These are phyloP conservation scores for Lucilia cuprina DNA, from an alignment of 1,140 invertebrate species.

Conservation along the genomic window DNA sequence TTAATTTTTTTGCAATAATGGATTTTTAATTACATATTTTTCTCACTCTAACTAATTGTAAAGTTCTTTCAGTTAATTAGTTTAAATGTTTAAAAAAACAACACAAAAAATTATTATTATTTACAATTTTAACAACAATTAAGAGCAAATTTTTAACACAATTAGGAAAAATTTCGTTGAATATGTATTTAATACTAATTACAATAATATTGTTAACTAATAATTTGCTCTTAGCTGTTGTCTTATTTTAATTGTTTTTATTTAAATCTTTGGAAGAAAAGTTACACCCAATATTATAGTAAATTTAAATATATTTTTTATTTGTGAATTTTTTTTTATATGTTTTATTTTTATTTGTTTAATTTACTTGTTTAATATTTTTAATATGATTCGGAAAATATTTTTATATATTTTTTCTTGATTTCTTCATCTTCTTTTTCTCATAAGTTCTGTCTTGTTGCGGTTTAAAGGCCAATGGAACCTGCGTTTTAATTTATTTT, in stretches of 20 bases:
- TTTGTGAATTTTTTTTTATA: not conserved
- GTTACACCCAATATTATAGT: not conserved
- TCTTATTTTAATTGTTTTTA: no score
- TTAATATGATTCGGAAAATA: not conserved
- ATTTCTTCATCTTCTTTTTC: not conserved
- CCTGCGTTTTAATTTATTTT: not conserved
- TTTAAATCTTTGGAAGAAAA: not conserved
- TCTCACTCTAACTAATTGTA: conserved; percentile 31
- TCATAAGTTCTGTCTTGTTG: conserved; percentile 19
- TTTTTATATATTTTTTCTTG: conserved; percentile 5
- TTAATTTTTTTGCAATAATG: not conserved
- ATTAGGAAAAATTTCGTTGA: no score
- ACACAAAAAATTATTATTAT: not conserved
- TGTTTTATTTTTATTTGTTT: not conserved
- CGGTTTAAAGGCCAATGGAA: conserved; percentile 18
- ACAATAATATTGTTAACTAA: no score
- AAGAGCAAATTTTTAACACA: no score
- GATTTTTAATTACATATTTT: not conserved
- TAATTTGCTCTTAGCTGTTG: no score
- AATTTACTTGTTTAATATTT: not conserved
- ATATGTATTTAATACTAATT: no score
- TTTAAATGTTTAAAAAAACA: not conserved
- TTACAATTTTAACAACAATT: not conserved
- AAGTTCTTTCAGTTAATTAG: not conserved
- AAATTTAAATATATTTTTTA: not conserved